Evolutionary conservation across 2,113 vertebrate species (phyloP), one percentile per base, ranked within the genome.

Genomic region (Neogobius melanostomus): DNA sequence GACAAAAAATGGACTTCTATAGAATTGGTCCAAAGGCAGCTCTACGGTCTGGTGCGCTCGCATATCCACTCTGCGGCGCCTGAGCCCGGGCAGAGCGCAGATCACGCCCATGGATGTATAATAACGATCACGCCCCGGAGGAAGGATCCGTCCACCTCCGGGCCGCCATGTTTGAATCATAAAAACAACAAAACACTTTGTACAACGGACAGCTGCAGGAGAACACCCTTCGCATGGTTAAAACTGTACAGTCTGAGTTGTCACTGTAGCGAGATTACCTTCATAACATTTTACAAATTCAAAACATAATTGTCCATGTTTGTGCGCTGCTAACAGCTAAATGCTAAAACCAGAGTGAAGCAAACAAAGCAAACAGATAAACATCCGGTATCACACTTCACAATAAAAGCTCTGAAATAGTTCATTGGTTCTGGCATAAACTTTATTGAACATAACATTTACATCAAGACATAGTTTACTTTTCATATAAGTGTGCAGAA

Each of bases 331-430:
- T 56, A 28, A 56, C 10, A 28, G 53, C 53, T 56, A 56, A 11
- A 56, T 56, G 53, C 53, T 56, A 28, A 56, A 16, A 56, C 21
- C 53, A 56, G 17, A 56, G 53, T 51, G 4, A 56, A 56, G 53
- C 17, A 17, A 11, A 28, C 17, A 11, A 4, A 11, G 53, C 28
- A 56, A 56, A 28, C 53, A 11, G 9, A 28, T 10, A 21, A 16
- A 5, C 17, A 28, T 28, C 53, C 53, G 53, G 17, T 56, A 28
- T 53, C 16, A 6, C 17, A 56, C 53, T 21, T 28, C 53, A 56
- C 17, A 56, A 56, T 56, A 52, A 52, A 52, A 16, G 15, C 7
- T 16, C 5, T 6, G n/a, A 10, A 11, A 49, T 4, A 14, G 12
- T 15, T 14, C 49, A 15, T 50, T 50, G 28, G 28, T 36, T 36